Conservation (phyloP, 2,888 invertebrate genomes). For the Spisula subtruncata region DNA sequence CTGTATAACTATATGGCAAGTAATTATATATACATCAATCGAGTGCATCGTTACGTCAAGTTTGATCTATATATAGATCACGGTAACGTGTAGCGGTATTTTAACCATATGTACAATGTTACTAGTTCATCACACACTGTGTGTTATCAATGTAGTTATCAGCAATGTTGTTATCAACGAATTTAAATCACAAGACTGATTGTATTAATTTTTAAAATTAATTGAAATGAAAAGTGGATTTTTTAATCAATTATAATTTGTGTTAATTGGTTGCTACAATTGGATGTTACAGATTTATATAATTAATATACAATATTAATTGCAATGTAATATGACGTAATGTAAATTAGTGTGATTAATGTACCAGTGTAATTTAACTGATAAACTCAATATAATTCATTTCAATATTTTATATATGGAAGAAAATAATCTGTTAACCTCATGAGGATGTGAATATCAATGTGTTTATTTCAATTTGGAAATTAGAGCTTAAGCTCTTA, state of each 20-base stretch:
- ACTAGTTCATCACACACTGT: not conserved
- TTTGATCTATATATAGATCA: constrained; percentile 12
- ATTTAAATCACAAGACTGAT: not conserved
- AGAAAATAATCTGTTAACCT: too few species aligned
- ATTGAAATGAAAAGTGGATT: not conserved
- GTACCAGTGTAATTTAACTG: too few species aligned
- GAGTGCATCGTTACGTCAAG: not conserved
- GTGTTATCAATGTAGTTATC: not conserved
- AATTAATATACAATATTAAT: too few species aligned
- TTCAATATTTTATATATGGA: too few species aligned
- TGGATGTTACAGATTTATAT: too few species aligned
- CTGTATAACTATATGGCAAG: constrained; percentile 1
- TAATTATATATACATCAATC: constrained; percentile 2
- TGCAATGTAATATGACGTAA: too few species aligned
- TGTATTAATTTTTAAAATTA: not conserved
- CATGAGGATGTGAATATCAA: too few species aligned
- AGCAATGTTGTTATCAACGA: not conserved
- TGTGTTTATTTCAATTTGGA: too few species aligned
- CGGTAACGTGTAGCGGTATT: not conserved
- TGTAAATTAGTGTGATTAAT: too few species aligned
- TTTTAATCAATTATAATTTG: not conserved
- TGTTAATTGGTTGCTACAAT: not conserved
- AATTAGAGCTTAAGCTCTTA: too few species aligned
- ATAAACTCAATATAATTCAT: too few species aligned
- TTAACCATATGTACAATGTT: not conserved